Base-by-base conservation (phyloP, 2,888 invertebrate genomes). In the Meiosimyza decipiens region DNA sequence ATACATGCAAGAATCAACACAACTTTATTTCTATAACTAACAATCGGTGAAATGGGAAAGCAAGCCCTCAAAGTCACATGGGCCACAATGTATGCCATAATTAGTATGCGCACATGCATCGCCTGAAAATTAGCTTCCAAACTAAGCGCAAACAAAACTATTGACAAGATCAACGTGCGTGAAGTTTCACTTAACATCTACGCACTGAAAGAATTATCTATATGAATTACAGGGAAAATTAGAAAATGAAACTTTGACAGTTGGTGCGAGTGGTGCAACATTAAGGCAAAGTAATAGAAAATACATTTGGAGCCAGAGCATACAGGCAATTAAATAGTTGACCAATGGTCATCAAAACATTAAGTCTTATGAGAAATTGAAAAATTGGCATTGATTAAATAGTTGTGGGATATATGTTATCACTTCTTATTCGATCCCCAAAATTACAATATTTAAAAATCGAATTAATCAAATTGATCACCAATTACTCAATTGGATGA, bases 1-100 rank as follows among this genome's bases (percentile, higher is more conserved):
- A 22, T 22, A 59, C 33, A 28, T 13, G 3, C 62, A 63, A 59
- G 59, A 59, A 40, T 33, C 13, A 49, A 67, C 59, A 65, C n/a
- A 57, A 28, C 13, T 6, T 49, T 65, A 62, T 28, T 28, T 40
- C 4, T 9, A 51, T 13, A 49, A 9, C 54, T 51, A 50, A 72
- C 70, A 65, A 76, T 71, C 50, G 73, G 69, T 69, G 71, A 75
- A 72, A 69, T 72, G 71, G 51, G 73, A 71, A 76, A 74, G 74
- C 67, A 52, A 63, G 28, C 22, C 47, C 33, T 18, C 47, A 51
- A 22, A n/a, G n/a, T n/a, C 22, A 13, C 57, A 57, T 28, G 50
- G 57, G 40, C 55, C 52, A 74, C 74, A 73, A 70, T 71, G 71
- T 70, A 66, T 71, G 66, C 49, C 54, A 60, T 71, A 71, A 72